Percentiles rank a stretch among this genome's conserved stretches.
Evolutionary conservation across 1,140 invertebrate genomes (phyloP).

Genomic region (Drosophila ogumai): DNA sequence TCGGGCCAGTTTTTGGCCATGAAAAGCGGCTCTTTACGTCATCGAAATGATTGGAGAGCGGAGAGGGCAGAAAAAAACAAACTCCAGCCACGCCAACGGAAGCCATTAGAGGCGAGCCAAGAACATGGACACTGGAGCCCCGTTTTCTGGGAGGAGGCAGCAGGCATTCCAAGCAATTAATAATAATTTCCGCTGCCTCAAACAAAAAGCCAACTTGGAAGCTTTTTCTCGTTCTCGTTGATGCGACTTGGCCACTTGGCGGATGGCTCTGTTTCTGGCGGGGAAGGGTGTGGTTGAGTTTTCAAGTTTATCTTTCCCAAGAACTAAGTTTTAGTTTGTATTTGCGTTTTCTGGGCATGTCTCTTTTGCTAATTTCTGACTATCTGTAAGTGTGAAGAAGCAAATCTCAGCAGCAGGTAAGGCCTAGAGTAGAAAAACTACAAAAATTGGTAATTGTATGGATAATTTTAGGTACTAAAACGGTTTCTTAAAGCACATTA

Average conservation of each 20-base stretch:
- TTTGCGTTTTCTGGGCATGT: conserved; percentile 22
- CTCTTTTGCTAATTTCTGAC: conserved; percentile 35
- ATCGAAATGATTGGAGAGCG: conserved; percentile 60
- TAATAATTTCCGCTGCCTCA: conserved; percentile 77
- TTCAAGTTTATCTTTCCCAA: conserved; percentile 29
- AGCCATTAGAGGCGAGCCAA: conserved; percentile 67
- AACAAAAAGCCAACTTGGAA: conserved; percentile 52
- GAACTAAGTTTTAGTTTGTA: conserved; percentile 26
- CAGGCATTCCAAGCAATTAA: conserved; percentile 76
- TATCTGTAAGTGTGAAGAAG: conserved; percentile 24
- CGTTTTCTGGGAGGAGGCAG: conserved; percentile 25
- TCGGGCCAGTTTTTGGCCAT: conserved; percentile 63
- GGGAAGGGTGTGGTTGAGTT: conserved; percentile 15
- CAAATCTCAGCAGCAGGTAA: conserved; percentile 18
- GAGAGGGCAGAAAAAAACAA: conserved; percentile 3
- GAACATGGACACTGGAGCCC: conserved; percentile 28
- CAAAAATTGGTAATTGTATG: neutral
- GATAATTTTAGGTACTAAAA: neutral
- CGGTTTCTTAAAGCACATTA: neutral
- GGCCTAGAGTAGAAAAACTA: neutral
- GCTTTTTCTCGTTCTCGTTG: conserved; percentile 40
- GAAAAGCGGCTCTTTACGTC: conserved; percentile 73
- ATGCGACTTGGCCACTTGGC: conserved; percentile 30
- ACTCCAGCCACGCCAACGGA: conserved; percentile 69
- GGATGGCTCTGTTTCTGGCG: conserved; percentile 23